Base-by-base conservation (phyloP, 2,888 invertebrate genomes). In the Melinaea marsaeus region DNA sequence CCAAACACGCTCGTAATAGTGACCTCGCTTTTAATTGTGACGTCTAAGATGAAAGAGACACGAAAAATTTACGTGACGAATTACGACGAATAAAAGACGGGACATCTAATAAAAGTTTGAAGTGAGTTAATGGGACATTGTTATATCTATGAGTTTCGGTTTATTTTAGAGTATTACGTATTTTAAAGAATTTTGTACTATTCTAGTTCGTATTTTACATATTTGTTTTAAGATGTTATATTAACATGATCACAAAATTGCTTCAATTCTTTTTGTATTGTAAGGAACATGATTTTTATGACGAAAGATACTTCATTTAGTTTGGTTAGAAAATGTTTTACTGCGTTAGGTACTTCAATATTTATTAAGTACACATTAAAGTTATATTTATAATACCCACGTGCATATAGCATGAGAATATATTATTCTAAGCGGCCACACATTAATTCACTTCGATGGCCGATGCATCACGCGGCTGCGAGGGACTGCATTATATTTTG, bases 21-120 rank as follows among this genome's bases (percentile, higher is more conserved):
- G 71, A 70, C 75, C 69, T 76, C 77, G 72, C 66, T 68, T 67
- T 73, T 78, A 77, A 79, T 81, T 78, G 77, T 72, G 72, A 72
- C 67, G 71, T 67, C 71, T 55, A 56, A 69, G 63, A 69, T 72
- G 63, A 71, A 69, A 70, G 66, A 57, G 58, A n/a, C 34, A 64
- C 64, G 67, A 68, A 73, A 72, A 69, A 67, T 62, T 68, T 74
- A 74, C 69, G 73, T 70, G 72, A 72, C 71, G 64, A 73, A 72
- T 72, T 63, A 57, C 45, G 55, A 60, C 62, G 60, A 55, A 58
- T 66, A 58, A 64, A 48, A 64, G 63, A 58, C 59, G 46, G 58
- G 60, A 51, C 62, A 67, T 58, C 46, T 47, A 66, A 58, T 55
- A 58, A 54, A 59, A 57, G 42, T 3, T 56, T 51, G 32, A 58